Evolutionary conservation across 23 tunicate genomes (phyloP).

Genomic region (Styela plicata): DNA sequence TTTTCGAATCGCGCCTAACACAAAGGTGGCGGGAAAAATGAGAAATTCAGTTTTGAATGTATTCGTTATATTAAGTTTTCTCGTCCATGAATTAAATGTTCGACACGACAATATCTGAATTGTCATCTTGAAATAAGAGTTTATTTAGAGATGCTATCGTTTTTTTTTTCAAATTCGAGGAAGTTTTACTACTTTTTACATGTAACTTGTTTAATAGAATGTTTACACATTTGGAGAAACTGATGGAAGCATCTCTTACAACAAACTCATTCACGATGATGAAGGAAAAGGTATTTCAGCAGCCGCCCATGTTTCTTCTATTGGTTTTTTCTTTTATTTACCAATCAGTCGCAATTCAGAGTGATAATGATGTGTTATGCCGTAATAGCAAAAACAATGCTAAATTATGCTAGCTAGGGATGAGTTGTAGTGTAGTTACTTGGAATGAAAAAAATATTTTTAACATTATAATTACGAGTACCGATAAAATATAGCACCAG

Average conservation of each 20-base stretch:
- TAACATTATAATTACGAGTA: no score
- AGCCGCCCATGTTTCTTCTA: neutral
- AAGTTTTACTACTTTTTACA: no score
- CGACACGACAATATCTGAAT: no score
- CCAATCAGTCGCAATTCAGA: neutral
- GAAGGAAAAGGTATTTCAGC: constrained; percentile 22
- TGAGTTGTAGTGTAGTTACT: no score
- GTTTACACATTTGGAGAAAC: constrained; percentile 32
- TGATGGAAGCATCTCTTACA: neutral
- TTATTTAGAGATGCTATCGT: no score
- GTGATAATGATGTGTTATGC: neutral
- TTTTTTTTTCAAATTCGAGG: constrained; percentile 1
- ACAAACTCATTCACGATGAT: constrained; percentile 21
- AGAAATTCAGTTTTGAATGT: neutral
- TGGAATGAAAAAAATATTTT: neutral
- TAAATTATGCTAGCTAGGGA: neutral
- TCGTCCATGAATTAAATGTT: neutral
- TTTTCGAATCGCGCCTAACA: no score
- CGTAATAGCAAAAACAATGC: neutral
- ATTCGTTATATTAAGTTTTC: neutral
- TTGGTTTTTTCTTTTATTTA: neutral
- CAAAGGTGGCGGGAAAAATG: constrained; percentile 9
- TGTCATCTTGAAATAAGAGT: no score
- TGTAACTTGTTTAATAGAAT: constrained; percentile 24
- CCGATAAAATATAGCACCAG: no score